Conservation (phyloP, 2,888 invertebrate species). For the Ectropis crepuscularia region DNA sequence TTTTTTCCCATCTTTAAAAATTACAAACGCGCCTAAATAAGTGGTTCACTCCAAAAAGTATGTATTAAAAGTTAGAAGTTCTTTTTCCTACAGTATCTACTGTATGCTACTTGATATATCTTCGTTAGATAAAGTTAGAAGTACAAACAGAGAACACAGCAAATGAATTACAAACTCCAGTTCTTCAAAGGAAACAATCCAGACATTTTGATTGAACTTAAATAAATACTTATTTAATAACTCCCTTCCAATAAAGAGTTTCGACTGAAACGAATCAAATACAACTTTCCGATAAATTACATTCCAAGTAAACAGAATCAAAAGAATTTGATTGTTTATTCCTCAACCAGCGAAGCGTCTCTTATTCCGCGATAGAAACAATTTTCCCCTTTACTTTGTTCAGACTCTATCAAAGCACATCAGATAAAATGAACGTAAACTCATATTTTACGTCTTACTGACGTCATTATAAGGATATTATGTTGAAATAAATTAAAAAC, state of each 20-base stretch:
- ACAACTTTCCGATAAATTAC: constrained; percentile 42
- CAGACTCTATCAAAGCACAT: constrained; percentile 3
- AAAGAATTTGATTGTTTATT: constrained; percentile 44
- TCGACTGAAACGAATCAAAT: constrained; percentile 39
- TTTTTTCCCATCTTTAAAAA: no score
- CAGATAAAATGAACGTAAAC: constrained; percentile 8
- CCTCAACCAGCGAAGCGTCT: constrained; percentile 25
- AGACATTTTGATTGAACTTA: not conserved
- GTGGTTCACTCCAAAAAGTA: no score
- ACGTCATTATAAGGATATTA: constrained; percentile 8
- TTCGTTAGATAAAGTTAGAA: no score
- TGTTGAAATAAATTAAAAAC: constrained; percentile 1
- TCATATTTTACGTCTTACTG: constrained; percentile 8
- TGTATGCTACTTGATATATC: no score
- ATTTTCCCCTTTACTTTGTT: constrained; percentile 18
- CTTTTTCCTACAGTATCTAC: no score
- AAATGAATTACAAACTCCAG: no score
- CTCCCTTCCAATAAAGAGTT: constrained; percentile 16
- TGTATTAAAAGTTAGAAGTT: no score
- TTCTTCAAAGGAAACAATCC: no score
- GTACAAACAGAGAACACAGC: no score
- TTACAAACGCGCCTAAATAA: no score
- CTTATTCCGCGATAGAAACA: constrained; percentile 25
- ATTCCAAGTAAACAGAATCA: constrained; percentile 43
- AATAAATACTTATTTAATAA: not conserved